These are phyloP conservation scores for Nannoperca australis DNA, from an alignment of 2,797 vertebrate species.

Conservation along the genomic window DNA sequence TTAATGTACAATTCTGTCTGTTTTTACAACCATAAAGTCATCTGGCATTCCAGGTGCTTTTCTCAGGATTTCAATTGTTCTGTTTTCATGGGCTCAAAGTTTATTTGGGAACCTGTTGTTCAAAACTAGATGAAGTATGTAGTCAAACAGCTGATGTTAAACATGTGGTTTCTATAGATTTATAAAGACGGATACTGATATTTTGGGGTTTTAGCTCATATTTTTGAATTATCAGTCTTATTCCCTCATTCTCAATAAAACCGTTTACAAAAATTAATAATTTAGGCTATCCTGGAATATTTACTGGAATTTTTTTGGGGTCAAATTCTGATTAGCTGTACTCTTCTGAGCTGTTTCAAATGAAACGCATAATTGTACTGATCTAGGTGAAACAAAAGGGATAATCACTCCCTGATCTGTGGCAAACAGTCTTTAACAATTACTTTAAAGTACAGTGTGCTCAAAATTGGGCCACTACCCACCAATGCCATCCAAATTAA, in stretches of 20 bases:
- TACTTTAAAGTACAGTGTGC: neutral
- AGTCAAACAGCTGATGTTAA: neutral
- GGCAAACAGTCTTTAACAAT: conserved; percentile 3
- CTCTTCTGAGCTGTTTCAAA: too few relatives aligned
- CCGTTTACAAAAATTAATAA: neutral
- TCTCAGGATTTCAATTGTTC: neutral
- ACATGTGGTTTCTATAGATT: neutral
- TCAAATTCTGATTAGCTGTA: neutral
- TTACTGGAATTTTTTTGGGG: neutral
- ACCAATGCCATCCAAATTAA: conserved; percentile 12
- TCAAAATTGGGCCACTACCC: conserved; percentile 41
- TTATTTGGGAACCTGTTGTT: neutral
- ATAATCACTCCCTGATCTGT: conserved; percentile 2
- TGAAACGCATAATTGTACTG: neutral
- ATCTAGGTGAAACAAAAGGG: neutral
- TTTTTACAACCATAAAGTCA: neutral
- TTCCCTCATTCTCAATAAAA: neutral
- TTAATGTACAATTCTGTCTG: conserved; percentile 11
- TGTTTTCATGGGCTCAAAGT: conserved; percentile 5
- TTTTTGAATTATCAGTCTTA: neutral
- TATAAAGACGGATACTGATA: neutral
- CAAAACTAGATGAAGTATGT: neutral
- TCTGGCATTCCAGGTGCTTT: neutral
- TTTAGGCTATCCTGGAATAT: neutral
- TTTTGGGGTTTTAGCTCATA: neutral